phyloP scores from a whole-genome alignment of 2,113 vertebrate species.

The Podocnemis expansa region DNA sequence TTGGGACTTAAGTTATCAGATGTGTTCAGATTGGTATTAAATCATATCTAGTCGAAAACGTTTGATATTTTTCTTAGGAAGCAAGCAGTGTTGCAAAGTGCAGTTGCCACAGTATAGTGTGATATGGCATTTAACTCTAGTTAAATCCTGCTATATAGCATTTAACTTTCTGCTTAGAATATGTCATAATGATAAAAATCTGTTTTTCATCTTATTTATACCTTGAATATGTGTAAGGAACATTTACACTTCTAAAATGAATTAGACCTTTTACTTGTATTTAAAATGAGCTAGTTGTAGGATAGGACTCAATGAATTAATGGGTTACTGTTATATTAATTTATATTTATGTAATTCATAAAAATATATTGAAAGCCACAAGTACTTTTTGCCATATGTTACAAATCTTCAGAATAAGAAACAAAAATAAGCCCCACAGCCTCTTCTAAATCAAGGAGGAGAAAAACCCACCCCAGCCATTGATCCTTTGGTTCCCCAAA shows the following conservation, averaged over 20 bases:
- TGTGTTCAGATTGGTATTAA: neutral
- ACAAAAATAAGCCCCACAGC: neutral
- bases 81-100: neutral
- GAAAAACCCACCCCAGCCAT: neutral
- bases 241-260: neutral
- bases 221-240: no score
- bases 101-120: neutral
- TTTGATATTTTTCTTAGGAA: neutral
- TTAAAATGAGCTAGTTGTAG: neutral
- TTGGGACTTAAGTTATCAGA: neutral
- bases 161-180: neutral
- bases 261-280: neutral
- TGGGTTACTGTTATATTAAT: neutral
- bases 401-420: neutral
- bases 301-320: neutral
- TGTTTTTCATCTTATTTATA: neutral
- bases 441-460: neutral
- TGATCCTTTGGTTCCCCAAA: neutral
- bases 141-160: neutral
- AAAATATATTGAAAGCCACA: neutral
- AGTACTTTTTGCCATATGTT: neutral
- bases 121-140: neutral
- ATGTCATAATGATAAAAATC: neutral
- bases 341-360: neutral
- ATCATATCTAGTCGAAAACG: neutral